A percentile compares a stretch with the other conserved stretches of the same genome.
These are phyloP conservation scores for Allygus modestus DNA, from an alignment of 2,888 invertebrate species.

Conservation along the genomic window DNA sequence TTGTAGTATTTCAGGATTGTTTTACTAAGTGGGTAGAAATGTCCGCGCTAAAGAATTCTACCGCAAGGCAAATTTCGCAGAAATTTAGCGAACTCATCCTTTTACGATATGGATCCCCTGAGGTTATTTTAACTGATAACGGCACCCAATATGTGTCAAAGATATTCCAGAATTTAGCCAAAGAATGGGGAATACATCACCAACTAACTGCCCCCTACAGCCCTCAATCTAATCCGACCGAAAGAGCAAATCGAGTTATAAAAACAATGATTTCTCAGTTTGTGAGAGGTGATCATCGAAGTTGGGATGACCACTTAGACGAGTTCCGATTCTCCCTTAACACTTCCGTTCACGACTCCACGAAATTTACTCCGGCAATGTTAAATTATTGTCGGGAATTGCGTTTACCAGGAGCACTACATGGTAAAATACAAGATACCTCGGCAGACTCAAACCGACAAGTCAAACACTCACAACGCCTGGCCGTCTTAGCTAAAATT, in stretches of 20 bases:
- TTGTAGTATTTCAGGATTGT: constrained; percentile 69
- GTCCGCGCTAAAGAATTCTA: constrained; percentile 66
- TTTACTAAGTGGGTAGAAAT: constrained; percentile 69
- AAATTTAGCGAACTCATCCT: constrained; percentile 47
- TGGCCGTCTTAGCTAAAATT: not conserved
- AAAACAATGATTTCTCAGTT: constrained; percentile 72
- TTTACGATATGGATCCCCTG: constrained; percentile 61
- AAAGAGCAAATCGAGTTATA: constrained; percentile 70
- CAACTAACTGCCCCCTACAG: constrained; percentile 69
- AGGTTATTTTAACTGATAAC: constrained; percentile 70
- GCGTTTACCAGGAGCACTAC: not conserved
- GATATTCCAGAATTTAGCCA: constrained; percentile 60
- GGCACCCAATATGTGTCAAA: constrained; percentile 69
- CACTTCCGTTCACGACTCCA: constrained; percentile 66
- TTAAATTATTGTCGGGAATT: constrained; percentile 67
- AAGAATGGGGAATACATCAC: constrained; percentile 63
- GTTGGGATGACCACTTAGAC: constrained; percentile 68
- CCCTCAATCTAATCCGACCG: constrained; percentile 72
- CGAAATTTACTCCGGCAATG: constrained; percentile 68
- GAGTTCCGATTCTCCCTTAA: constrained; percentile 68
- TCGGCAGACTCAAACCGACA: constrained; percentile 26
- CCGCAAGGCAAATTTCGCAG: constrained; percentile 61
- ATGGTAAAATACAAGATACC: not conserved
- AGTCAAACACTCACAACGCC: not conserved
- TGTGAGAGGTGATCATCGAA: constrained; percentile 69